Evolutionary conservation across 2,888 invertebrate genomes (phyloP), one percentile per base, ranked within the genome.

Genomic region (Scaptomyza reducta): DNA sequence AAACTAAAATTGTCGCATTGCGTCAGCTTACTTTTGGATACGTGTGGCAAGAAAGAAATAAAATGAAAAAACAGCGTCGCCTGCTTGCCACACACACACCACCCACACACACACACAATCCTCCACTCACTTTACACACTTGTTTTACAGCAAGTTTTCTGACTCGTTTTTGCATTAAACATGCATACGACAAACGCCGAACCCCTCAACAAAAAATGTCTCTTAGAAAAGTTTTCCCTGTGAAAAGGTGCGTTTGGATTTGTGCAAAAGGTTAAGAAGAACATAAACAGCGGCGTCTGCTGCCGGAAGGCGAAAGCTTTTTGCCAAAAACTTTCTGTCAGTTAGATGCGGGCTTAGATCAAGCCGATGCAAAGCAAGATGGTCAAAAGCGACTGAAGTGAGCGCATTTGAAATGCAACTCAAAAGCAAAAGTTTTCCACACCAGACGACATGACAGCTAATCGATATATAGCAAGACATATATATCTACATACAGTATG

Each of bases 1-100:
- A 74, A 72, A 72, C 75, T 49, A 68, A 72, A 72, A 63, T 73
- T 80, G 84, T 78, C 80, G 80, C 80, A 80, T 66, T 80, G 80
- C 80, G 80, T 80, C 79, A 83, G 64, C 77, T 64, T 51, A 64
- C 58, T 41, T 41, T 27, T 47, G 47, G 40, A 33, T 67, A 65
- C 74, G 68, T 56, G 71, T 61, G 55, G 22, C 59, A 31, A 38
- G 14, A 31, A 49, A n/a, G n/a, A n/a, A n/a, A n/a, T n/a, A n/a
- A n/a, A n/a, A n/a, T n/a, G n/a, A n/a, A 42, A 42, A 33, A 46
- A 44, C n/a, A 18, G 38, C n/a, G 42, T 14, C 54, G 50, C 44
- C 59, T 53, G 54, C 49, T 16, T 53, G 50, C 25, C 51, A 64
- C 57, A 44, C 57, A 44, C 35, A 41, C 53, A 22, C 61, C 22